Conservation (phyloP, 2,113 vertebrate genomes). For the Fulmarus glacialis region DNA sequence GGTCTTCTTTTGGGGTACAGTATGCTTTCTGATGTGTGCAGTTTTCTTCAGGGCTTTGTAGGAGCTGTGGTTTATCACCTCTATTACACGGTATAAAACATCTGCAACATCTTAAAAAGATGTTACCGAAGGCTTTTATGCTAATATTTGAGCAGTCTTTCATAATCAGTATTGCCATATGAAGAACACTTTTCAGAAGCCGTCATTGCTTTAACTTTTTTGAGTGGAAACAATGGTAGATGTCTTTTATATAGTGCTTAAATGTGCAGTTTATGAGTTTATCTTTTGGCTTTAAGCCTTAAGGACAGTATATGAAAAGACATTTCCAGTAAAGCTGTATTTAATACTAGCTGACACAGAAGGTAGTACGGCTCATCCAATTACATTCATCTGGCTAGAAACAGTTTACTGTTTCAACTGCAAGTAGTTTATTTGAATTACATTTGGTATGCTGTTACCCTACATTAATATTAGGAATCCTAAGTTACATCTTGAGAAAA, state of each 20-base stretch:
- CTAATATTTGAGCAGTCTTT: neutral
- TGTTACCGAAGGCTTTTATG: neutral
- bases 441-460: neutral
- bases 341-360: neutral
- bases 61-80: neutral
- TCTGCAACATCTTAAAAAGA: neutral
- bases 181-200: neutral
- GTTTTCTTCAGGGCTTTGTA: neutral
- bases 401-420: neutral
- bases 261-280: neutral
- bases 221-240: neutral
- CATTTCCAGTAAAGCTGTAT: neutral
- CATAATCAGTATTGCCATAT: neutral
- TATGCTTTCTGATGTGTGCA: neutral
- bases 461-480: neutral
- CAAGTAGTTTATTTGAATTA: neutral
- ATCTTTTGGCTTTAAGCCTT: neutral
- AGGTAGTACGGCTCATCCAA: neutral
- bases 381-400: neutral
- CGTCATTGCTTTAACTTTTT: neutral
- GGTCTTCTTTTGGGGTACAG: neutral
- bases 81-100: neutral
- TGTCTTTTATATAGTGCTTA: neutral
- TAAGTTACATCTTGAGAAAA: neutral
- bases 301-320: neutral